Evolutionary conservation across 2,113 vertebrate species (phyloP).

Genomic region (Pandion haliaetus): DNA sequence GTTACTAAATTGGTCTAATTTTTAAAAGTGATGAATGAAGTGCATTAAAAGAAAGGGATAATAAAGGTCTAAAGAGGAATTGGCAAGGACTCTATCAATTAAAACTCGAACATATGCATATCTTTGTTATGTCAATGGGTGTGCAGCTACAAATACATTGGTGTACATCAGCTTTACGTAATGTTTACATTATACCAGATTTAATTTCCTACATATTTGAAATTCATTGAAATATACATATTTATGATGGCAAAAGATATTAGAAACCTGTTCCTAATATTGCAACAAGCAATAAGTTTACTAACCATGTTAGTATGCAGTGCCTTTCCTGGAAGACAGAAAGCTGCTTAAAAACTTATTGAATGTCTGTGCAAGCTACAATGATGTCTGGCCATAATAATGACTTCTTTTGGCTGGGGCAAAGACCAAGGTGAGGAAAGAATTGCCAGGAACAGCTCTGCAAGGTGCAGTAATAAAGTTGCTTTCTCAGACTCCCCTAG

Average conservation of each 20-base stretch:
- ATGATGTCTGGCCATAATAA: not conserved
- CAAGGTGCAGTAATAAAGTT: not conserved
- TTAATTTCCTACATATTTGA: not conserved
- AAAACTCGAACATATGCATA: not conserved
- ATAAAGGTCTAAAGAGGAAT: slow-evolving; percentile 47
- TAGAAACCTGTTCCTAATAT: not conserved
- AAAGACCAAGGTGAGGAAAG: not conserved
- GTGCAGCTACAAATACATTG: not conserved
- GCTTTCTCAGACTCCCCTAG: not conserved
- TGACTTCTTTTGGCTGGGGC: not conserved
- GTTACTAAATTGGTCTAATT: slow-evolving; percentile 75
- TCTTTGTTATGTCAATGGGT: not conserved
- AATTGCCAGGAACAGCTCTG: not conserved
- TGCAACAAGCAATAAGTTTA: not conserved
- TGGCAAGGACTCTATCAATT: slow-evolving; percentile 45
- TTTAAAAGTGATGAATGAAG: slow-evolving; percentile 77
- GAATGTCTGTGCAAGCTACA: not conserved
- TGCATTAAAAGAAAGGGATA: slow-evolving; percentile 46
- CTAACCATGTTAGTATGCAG: not conserved
- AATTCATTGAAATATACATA: not conserved
- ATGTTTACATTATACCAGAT: not conserved
- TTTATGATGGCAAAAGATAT: not conserved
- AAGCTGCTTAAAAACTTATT: not conserved
- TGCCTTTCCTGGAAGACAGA: not conserved
- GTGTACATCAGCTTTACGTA: not conserved